A percentile compares a stretch with the other conserved stretches of the same genome.
These are phyloP conservation scores for Amblyopsis hoosieri DNA, from an alignment of 2,797 vertebrate genomes.

Conservation along the genomic window DNA sequence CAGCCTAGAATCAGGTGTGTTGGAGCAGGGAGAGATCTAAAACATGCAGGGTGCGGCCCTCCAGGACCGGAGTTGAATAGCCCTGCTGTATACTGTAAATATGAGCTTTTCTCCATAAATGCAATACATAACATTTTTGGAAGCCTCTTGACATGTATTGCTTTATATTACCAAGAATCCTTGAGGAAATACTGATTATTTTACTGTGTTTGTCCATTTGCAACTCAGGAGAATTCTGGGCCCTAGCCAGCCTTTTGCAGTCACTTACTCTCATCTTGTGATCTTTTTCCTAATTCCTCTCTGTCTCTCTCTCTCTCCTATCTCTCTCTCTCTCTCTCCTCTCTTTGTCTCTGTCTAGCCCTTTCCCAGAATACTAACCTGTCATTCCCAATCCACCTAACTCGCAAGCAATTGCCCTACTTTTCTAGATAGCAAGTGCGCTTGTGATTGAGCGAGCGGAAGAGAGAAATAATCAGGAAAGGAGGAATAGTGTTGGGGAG, in stretches of 20 bases:
- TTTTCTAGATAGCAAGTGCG: slow-evolving; percentile 22
- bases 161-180: too few species aligned
- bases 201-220: slow-evolving; percentile 9
- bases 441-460: not conserved
- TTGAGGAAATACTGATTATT: too few species aligned
- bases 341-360: slow-evolving; percentile 12
- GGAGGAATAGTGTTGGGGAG: slow-evolving; percentile 2
- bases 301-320: not conserved
- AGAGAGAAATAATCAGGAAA: slow-evolving; percentile 6
- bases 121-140: too few species aligned
- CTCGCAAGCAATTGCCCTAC: slow-evolving; percentile 46
- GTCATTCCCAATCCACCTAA: slow-evolving; percentile 48
- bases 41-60: too few species aligned
- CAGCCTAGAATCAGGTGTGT: too few species aligned
- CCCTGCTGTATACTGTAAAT: too few species aligned
- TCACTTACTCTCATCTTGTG: not conserved
- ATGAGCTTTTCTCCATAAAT: too few species aligned
- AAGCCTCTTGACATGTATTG: too few species aligned
- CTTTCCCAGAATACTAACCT: slow-evolving; percentile 39
- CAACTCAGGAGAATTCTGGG: not conserved
- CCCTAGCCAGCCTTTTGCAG: too few species aligned
- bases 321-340: slow-evolving; percentile 7
- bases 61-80: too few species aligned
- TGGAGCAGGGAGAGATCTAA: too few species aligned
- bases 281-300: slow-evolving; percentile 18